Conservation (phyloP, 1,140 invertebrate genomes). For the Panonychus citri region DNA sequence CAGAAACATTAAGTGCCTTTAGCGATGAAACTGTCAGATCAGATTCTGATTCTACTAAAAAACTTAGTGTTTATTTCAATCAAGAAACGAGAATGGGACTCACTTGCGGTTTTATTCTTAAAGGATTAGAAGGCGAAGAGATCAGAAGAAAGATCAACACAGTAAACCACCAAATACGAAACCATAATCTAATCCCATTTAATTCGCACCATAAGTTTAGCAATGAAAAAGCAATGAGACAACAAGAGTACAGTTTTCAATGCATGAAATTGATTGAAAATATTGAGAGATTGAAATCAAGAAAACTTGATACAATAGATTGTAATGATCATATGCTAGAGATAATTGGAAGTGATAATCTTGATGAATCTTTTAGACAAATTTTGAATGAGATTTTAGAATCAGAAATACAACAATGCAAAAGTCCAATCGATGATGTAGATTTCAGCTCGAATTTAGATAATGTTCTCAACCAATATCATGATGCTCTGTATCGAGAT, state of each 20-base stretch:
- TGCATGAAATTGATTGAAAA: too few relatives aligned
- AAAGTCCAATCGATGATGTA: too few relatives aligned
- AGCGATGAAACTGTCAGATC: background rate
- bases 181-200: background rate
- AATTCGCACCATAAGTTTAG: background rate
- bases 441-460: too few relatives aligned
- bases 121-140: conserved; percentile 31
- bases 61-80: conserved; percentile 6
- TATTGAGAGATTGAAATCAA: background rate
- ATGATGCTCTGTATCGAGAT: too few relatives aligned
- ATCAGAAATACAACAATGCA: too few relatives aligned
- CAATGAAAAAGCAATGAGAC: background rate
- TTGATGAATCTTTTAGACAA: too few relatives aligned
- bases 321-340: too few relatives aligned
- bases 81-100: conserved; percentile 5
- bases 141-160: conserved; percentile 48
- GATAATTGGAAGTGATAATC: too few relatives aligned
- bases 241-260: too few relatives aligned
- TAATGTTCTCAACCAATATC: too few relatives aligned
- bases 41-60: conserved; percentile 25
- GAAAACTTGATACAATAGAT: too few relatives aligned
- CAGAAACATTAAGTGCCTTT: background rate
- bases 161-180: conserved; percentile 22
- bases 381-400: too few relatives aligned
- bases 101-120: conserved; percentile 5